phyloP scores from a whole-genome alignment of 2,888 invertebrate species.

The Andrena haemorrhoa region DNA sequence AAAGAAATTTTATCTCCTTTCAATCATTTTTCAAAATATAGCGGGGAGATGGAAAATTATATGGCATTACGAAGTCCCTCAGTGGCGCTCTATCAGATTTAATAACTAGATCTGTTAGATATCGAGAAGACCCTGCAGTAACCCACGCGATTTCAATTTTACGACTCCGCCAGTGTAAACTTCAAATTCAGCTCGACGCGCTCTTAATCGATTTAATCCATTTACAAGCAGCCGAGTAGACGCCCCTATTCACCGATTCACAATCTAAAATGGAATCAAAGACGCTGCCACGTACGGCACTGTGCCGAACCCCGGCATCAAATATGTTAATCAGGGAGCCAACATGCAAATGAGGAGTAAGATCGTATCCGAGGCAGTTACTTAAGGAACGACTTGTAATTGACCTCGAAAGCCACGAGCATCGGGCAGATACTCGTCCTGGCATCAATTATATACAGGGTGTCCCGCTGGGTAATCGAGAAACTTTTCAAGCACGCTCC shows the following conservation, averaged over 20 bases:
- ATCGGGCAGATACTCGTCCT: slow-evolving; percentile 31
- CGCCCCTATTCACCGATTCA: neutral
- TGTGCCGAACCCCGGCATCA: neutral
- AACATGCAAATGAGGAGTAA: slow-evolving; percentile 51
- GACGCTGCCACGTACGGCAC: neutral
- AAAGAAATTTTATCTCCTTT: too few relatives aligned
- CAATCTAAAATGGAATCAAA: slow-evolving; percentile 34
- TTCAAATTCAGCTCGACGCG: neutral
- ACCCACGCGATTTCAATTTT: neutral
- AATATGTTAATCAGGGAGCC: slow-evolving; percentile 42
- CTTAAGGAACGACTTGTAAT: slow-evolving; percentile 55
- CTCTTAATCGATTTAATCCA: neutral
- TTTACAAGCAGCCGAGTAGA: neutral
- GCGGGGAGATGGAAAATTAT: too few relatives aligned
- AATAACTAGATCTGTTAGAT: too few relatives aligned
- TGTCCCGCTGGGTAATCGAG: neutral
- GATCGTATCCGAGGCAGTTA: slow-evolving; percentile 48
- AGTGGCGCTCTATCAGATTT: too few relatives aligned
- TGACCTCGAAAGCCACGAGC: slow-evolving; percentile 43
- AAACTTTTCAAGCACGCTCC: too few relatives aligned
- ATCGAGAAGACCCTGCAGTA: neutral
- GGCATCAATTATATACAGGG: slow-evolving; percentile 43
- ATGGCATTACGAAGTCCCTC: too few relatives aligned
- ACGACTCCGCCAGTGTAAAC: neutral
- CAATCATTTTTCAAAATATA: too few relatives aligned